Conservation (phyloP, 2,113 vertebrate genomes). For the Pelusios castaneus region DNA sequence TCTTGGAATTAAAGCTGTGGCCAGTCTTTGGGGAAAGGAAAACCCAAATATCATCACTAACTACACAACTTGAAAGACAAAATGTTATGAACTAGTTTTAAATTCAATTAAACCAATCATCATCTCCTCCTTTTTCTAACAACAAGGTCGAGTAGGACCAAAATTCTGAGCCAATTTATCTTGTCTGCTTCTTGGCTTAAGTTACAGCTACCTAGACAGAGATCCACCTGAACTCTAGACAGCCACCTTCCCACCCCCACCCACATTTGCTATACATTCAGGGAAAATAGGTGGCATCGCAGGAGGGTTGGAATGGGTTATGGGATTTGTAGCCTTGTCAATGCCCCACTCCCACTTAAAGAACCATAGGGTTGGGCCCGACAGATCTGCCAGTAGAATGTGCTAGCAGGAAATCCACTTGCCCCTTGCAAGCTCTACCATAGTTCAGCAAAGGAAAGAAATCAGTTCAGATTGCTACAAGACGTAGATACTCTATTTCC, state of each 20-base stretch:
- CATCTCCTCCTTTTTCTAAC: neutral
- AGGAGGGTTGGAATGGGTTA: neutral
- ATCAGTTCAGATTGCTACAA: neutral
- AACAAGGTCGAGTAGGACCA: neutral
- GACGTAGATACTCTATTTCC: slow-evolving; percentile 18
- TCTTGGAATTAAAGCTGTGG: neutral
- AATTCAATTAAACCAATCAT: neutral
- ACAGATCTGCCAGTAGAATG: neutral
- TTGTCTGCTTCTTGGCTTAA: neutral
- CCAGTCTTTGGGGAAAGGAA: neutral
- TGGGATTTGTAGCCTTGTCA: neutral
- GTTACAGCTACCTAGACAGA: neutral
- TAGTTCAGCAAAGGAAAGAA: neutral
- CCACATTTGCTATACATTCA: neutral
- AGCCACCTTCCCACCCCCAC: too few relatives aligned
- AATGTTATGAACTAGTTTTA: slow-evolving; percentile 19
- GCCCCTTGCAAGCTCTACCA: neutral
- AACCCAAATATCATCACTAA: neutral
- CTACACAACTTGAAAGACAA: neutral
- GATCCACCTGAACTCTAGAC: neutral
- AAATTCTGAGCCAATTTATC: neutral
- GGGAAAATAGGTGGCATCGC: neutral
- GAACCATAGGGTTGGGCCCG: neutral
- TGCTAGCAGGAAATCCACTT: neutral
- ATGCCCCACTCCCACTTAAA: neutral